Evolutionary conservation across 1,140 invertebrate species (phyloP).

Genomic region (Cotesia glomerata): DNA sequence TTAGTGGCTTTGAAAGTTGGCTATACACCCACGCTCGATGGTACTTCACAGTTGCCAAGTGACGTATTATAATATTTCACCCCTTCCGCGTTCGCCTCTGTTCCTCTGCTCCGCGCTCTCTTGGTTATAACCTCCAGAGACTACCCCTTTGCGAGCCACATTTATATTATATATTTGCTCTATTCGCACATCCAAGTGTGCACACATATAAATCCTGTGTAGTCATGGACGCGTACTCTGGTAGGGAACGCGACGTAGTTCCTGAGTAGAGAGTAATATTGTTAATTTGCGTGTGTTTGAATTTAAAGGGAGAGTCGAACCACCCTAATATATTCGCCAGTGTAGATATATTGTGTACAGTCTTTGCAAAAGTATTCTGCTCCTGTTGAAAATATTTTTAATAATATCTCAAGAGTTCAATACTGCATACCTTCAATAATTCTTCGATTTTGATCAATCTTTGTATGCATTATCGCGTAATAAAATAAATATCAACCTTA

Average conservation of each 20-base stretch:
- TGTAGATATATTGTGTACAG: slow-evolving; percentile 54
- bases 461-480: too few relatives aligned
- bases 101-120: not conserved
- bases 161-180: slow-evolving; percentile 30
- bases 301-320: slow-evolving; percentile 56
- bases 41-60: slow-evolving; percentile 60
- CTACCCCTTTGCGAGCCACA: not conserved
- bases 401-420: too few relatives aligned
- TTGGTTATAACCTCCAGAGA: not conserved
- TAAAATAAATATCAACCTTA: too few relatives aligned
- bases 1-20: slow-evolving; percentile 53
- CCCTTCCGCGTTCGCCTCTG: slow-evolving; percentile 33
- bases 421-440: too few relatives aligned
- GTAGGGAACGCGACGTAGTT: slow-evolving; percentile 56
- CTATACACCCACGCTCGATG: slow-evolving; percentile 54
- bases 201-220: slow-evolving; percentile 35
- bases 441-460: too few relatives aligned
- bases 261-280: slow-evolving; percentile 54
- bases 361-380: slow-evolving; percentile 6
- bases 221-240: slow-evolving; percentile 49
- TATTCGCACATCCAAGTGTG: not conserved
- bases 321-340: slow-evolving; percentile 60
- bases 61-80: slow-evolving; percentile 63
- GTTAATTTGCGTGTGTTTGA: slow-evolving; percentile 61
- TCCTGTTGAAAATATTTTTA: not conserved